Evolutionary conservation across 2,113 vertebrate species (phyloP).

Genomic region (Peromyscus californicus): DNA sequence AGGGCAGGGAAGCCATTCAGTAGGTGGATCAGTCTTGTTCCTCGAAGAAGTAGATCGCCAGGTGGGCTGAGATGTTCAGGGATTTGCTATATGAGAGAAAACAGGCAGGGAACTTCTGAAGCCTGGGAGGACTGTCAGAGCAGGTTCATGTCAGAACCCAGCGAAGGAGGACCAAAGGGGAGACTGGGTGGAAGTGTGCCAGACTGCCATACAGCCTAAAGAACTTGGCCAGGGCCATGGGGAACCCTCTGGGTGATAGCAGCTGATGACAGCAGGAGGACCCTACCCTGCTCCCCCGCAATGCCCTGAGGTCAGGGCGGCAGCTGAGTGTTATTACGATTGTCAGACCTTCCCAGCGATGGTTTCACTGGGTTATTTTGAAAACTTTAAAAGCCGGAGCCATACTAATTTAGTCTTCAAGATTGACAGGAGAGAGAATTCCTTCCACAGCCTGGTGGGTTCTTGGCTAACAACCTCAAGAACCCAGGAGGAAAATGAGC

Average conservation of each 20-base stretch:
- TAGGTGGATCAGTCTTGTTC: neutral
- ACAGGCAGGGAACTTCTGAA: neutral
- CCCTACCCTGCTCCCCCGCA: neutral
- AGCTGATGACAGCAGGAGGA: neutral
- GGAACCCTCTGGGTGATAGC: neutral
- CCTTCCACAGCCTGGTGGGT: neutral
- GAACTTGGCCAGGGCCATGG: neutral
- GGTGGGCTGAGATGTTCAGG: neutral
- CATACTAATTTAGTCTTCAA: constrained; percentile 43
- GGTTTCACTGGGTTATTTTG: constrained; percentile 15
- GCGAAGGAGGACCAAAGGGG: too few relatives aligned
- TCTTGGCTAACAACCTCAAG: constrained; percentile 17
- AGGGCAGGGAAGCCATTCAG: neutral
- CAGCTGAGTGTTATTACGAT: constrained; percentile 7
- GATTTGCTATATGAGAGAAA: neutral
- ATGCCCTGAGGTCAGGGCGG: neutral
- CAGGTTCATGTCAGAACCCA: neutral
- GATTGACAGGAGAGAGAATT: constrained; percentile 35
- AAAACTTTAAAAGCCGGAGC: constrained; percentile 45
- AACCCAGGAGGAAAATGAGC: constrained; percentile 42
- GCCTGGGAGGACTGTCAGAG: neutral
- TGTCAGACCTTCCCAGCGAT: constrained; percentile 42
- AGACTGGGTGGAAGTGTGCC: neutral
- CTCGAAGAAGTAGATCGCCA: neutral
- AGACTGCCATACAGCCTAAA: neutral